These are phyloP conservation scores for Teinopalpus imperialis DNA, from an alignment of 2,888 invertebrate species.

Conservation along the genomic window DNA sequence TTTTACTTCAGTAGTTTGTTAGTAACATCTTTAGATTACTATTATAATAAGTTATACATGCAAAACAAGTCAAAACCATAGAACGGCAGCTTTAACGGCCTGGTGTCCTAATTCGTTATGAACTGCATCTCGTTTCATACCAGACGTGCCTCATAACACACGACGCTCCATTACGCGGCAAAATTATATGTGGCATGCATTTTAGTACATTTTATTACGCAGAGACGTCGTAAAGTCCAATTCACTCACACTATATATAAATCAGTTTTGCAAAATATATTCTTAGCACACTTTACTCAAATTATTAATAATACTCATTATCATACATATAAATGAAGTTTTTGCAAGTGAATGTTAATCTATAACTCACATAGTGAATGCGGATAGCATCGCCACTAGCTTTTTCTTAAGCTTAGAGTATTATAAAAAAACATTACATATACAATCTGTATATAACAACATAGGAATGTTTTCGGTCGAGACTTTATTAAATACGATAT, in stretches of 20 bases:
- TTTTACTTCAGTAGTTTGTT: no score
- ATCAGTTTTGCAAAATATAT: conserved; percentile 39
- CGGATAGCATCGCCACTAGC: no score
- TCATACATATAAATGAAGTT: no score
- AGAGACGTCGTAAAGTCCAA: conserved; percentile 65
- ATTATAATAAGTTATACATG: no score
- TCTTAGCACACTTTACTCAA: conserved; percentile 3
- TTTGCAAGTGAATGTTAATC: no score
- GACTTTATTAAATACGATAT: no score
- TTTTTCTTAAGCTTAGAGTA: no score
- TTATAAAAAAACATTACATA: no score
- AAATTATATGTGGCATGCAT: conserved; percentile 67
- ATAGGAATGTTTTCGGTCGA: no score
- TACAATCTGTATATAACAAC: no score
- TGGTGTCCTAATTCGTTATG: conserved; percentile 51
- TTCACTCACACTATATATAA: conserved; percentile 43
- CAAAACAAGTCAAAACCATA: conserved; percentile 35
- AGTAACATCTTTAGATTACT: no score
- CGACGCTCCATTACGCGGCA: conserved; percentile 69
- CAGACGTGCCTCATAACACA: conserved; percentile 56
- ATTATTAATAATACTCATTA: conserved; percentile 4
- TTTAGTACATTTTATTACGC: conserved; percentile 68
- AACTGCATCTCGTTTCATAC: conserved; percentile 51
- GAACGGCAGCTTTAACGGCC: conserved; percentile 47
- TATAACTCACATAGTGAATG: no score